Base-by-base conservation (phyloP, 2,797 vertebrate species). In the Phrynocephalus guinanensis region DNA sequence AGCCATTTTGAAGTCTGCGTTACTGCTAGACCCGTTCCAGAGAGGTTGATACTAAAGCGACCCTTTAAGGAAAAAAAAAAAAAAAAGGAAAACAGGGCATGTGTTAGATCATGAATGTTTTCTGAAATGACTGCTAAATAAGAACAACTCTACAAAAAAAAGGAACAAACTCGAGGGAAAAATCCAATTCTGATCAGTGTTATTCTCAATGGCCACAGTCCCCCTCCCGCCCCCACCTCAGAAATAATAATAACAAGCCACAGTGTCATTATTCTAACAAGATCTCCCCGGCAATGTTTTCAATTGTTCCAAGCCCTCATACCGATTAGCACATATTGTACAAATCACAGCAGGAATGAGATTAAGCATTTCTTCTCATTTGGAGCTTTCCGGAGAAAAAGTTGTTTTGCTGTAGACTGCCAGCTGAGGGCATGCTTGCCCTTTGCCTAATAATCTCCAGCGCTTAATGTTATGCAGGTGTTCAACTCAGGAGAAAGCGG, bases 21-120 rank as follows among this genome's bases (percentile, higher is more conserved):
- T 87, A 99, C 93, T 60, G 97, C 97, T 33, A 99, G 96, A 38
- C 98, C 98, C 1, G 98, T 99, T 93, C 98, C 98, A 0, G 97
- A 97, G 28, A 99, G 98, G 95, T 98, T 98, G 95, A 99, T 95
- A 91, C 97, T 98, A 93, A 99, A 99, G 10, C 96, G 98, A 81
- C 99, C 99, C 98, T 99, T 87, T 11, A n/a, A 73, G 38, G 52
- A 89, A 82, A 93, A 93, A 26, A 72, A n/a, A 2, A 88, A 84
- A 94, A 72, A 44, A 90, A 71, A 30, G 30, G 79, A 56, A 79
- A 88, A 70, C 20, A 63, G 86, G 0, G 26, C 70, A 76, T 16
- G 48, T 8, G 73, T 95, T 93, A 93, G 8, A 72, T 48, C 63
- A 91, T 48, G 0, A 0, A 56, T 1, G 5, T 6, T 66, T 63